Base-by-base conservation (phyloP, 64 coral and sea anemone genomes). In the Stichodactyla helianthus region DNA sequence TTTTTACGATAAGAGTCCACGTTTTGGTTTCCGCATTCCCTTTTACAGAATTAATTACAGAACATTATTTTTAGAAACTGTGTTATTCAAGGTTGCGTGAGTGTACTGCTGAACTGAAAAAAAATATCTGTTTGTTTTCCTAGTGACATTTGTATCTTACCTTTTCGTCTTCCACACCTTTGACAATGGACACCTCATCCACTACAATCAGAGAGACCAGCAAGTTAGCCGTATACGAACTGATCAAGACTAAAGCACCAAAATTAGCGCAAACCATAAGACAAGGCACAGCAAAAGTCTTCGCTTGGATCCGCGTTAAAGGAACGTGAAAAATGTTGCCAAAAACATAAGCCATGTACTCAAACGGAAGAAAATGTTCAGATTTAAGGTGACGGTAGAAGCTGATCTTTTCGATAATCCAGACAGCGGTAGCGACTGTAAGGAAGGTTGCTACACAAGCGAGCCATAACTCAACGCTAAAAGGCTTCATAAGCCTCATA, bases 241-340 rank as follows among this genome's bases (percentile, higher is more conserved):
- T 96, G 3, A 89, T 84, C 13, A 96, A n/a, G 5, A 93, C 91
- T 6, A 96, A 64, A 11, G 87, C 91, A 7, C 91, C 94, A 93
- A 93, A 93, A 81, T 92, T 93, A 3, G 86, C 88, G 5, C 92
- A 83, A 28, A 96, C 88, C 94, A 96, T 93, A 8, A 96, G 63
- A 79, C 79, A 60, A 26, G 94, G 91, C 52, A 96, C 94, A n/a
- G 91, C 83, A 15, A 83, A 87, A 2, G 94, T 90, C 55, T 81
- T 84, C 53, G 94, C 94, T 7, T 93, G 85, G 50, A 96, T 89
- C 10, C 52, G 79, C 10, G 94, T 96, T 77, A 96, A 80, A 8
- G 94, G 85, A 44, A 96, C 94, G 54, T 96, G 94, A 53, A 96
- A 96, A 17, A 93, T 93, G 54, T 96, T 96, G 4, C 94, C 94